Conservation (phyloP, 2,888 invertebrate genomes). For the Abrostola triplasia region DNA sequence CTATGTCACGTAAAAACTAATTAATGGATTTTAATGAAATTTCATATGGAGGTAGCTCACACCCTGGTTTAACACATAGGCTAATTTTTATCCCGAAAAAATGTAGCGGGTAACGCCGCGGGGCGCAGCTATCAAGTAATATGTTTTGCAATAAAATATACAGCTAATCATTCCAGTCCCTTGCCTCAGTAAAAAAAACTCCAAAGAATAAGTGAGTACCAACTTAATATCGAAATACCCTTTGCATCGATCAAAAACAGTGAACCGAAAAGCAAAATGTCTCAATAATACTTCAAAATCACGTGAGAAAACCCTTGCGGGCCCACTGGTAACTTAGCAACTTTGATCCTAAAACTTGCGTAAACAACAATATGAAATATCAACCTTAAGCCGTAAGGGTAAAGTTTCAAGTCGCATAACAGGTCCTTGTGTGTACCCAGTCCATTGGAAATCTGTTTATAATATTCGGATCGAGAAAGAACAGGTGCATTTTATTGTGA, state of each 20-base stretch:
- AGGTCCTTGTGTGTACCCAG: constrained; percentile 1
- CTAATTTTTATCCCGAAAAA: too few relatives aligned
- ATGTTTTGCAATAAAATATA: too few relatives aligned
- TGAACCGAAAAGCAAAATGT: constrained; percentile 11
- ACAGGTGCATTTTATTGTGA: constrained; percentile 60
- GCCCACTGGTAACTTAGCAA: constrained; percentile 27
- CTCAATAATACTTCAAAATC: constrained; percentile 31
- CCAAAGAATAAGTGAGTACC: neutral
- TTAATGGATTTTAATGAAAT: too few relatives aligned
- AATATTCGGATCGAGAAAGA: constrained; percentile 49
- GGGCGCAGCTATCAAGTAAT: too few relatives aligned
- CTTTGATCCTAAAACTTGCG: constrained; percentile 11
- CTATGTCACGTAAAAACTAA: too few relatives aligned
- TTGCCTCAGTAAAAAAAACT: too few relatives aligned
- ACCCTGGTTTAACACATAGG: too few relatives aligned
- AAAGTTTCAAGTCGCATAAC: constrained; percentile 10
- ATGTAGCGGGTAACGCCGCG: too few relatives aligned
- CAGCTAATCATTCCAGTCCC: too few relatives aligned
- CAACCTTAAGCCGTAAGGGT: neutral
- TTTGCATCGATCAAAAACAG: neutral
- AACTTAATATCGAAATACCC: neutral
- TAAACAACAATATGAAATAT: neutral
- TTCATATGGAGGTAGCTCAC: too few relatives aligned
- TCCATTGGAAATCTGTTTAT: constrained; percentile 53
- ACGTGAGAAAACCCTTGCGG: constrained; percentile 34